Conservation (phyloP, 2,113 vertebrate species). For the Etia nguti region DNA sequence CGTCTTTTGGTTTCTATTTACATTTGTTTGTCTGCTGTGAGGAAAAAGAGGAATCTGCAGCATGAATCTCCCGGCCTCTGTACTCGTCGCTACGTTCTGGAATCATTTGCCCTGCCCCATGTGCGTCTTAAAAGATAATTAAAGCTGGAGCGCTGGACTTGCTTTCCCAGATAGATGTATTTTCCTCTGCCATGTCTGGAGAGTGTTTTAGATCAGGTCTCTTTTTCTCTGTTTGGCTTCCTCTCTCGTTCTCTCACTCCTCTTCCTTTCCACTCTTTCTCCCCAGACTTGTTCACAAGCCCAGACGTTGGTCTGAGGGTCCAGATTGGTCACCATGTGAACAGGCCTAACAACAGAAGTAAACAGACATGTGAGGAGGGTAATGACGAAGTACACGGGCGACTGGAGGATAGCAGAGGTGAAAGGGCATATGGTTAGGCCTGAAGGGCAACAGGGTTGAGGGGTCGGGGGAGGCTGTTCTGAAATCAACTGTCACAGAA, state of each 20-base stretch:
- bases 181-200: constrained; percentile 37
- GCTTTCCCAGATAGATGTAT: constrained; percentile 25
- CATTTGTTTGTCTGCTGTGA: background rate
- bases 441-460: background rate
- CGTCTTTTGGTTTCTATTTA: background rate
- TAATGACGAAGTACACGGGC: background rate
- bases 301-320: constrained; percentile 40
- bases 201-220: constrained; percentile 18
- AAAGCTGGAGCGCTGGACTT: constrained; percentile 21
- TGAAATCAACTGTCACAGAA: background rate
- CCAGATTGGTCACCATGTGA: constrained; percentile 50
- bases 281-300: constrained; percentile 41
- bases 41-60: constrained; percentile 2
- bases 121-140: constrained; percentile 41
- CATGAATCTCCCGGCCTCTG: background rate
- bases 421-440: constrained; percentile 1
- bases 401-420: background rate
- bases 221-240: background rate
- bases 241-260: background rate
- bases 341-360: constrained; percentile 43
- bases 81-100: background rate
- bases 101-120: background rate
- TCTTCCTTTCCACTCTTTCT: constrained; percentile 52
- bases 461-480: background rate
- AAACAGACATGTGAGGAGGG: constrained; percentile 49